A percentile compares a stretch with the other conserved stretches of the same genome.
These are phyloP conservation scores for Meiosimyza platycephala DNA, from an alignment of 2,888 invertebrate genomes.

Conservation along the genomic window DNA sequence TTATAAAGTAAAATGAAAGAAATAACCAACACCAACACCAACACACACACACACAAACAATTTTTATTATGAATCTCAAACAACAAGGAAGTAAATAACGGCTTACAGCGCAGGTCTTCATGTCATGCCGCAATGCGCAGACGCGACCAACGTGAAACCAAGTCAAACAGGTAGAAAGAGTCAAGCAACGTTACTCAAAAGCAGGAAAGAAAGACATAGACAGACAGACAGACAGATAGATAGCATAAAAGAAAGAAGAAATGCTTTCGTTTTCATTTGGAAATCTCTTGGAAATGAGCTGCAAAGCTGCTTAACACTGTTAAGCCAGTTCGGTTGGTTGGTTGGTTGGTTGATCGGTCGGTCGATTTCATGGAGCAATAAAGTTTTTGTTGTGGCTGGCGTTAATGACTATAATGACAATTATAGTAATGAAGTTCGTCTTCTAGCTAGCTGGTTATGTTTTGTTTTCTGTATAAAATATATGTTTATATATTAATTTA, in stretches of 20 bases:
- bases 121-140: constrained; percentile 26
- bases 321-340: not conserved
- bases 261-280: constrained; percentile 55
- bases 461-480: too few relatives aligned
- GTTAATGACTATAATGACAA: too few relatives aligned
- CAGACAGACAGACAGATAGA: not conserved
- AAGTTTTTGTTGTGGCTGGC: too few relatives aligned
- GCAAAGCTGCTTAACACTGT: not conserved
- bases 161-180: constrained; percentile 11
- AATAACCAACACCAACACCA: constrained; percentile 10
- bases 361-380: too few relatives aligned
- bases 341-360: too few relatives aligned
- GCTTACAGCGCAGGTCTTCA: constrained; percentile 9
- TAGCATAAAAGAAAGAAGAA: constrained; percentile 34
- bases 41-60: too few relatives aligned
- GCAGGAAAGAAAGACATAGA: constrained; percentile 7
- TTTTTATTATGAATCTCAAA: not conserved
- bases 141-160: constrained; percentile 28
- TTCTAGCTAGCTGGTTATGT: too few relatives aligned
- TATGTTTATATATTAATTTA: too few relatives aligned
- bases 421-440: too few relatives aligned
- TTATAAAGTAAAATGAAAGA: constrained; percentile 2
- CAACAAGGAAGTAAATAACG: constrained; percentile 39
- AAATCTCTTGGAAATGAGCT: constrained; percentile 38
- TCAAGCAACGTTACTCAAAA: not conserved